Conservation (phyloP, 2,113 vertebrate genomes). For the Pelobates fuscus region DNA sequence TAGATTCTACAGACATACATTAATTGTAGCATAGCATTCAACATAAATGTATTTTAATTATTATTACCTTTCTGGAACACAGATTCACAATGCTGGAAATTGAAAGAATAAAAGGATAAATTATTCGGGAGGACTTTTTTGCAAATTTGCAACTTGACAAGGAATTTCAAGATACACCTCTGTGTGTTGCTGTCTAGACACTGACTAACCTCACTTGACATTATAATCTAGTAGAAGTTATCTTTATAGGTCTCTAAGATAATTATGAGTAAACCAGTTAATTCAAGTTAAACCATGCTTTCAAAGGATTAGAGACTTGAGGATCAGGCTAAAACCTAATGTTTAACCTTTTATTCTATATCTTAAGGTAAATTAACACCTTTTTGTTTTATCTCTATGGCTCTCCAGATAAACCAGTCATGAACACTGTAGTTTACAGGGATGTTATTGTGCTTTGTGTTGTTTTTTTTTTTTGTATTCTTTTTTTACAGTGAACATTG, state of each 20-base stretch:
- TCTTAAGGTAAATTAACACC: conserved; percentile 21
- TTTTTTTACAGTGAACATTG: too few species aligned
- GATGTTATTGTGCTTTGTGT: background rate
- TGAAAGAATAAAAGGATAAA: background rate
- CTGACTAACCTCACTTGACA: conserved; percentile 38
- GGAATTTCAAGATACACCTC: background rate
- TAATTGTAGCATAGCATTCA: too few species aligned
- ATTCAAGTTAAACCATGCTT: conserved; percentile 36
- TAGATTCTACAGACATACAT: too few species aligned
- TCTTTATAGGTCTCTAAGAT: conserved; percentile 22
- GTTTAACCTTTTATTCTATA: conserved; percentile 9
- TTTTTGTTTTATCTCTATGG: conserved; percentile 21
- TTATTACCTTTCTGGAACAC: too few species aligned
- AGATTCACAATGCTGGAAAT: too few species aligned
- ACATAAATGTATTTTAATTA: too few species aligned
- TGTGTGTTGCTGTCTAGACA: conserved; percentile 33
- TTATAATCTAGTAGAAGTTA: conserved; percentile 28
- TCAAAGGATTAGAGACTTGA: conserved; percentile 17
- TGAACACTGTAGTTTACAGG: conserved; percentile 14
- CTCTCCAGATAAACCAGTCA: background rate
- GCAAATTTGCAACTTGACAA: background rate
- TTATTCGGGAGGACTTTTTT: background rate
- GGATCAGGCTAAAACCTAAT: conserved; percentile 27
- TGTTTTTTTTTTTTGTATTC: too few species aligned
- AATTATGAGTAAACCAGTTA: conserved; percentile 22